Base-by-base conservation (phyloP, 2,888 invertebrate species). In the Leucozona laternaria region DNA sequence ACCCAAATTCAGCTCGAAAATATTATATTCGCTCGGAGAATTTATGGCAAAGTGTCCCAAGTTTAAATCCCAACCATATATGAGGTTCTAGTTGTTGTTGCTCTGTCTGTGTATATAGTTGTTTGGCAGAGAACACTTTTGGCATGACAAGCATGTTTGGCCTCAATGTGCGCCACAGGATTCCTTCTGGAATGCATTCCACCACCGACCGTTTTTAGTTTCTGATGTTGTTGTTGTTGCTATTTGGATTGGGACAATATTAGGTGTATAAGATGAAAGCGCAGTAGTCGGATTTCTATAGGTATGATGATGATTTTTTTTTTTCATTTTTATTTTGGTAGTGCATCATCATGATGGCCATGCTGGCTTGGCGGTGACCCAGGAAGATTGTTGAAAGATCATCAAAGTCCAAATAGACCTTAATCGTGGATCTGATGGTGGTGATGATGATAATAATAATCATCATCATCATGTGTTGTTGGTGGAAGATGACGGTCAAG, bases 31-130 rank as follows among this genome's bases (percentile, higher is more conserved):
- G 73, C 60, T 77, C 62, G 73, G 78, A 53, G 78, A 79, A 86
- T 86, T 86, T 86, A 86, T 86, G 78, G 75, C 82, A 81, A 86
- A 82, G 86, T 86, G 86, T 86, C 78, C 78, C 82, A 79, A 48
- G 45, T 64, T 13, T 20, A 34, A 53, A 50, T 68, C 34, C 34
- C 53, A 53, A 58, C 81, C 84, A 85, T 80, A 85, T 85, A 80
- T 77, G 84, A 60, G 10, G 1, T 57, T 17, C 17, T 17, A 22
- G 55, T 45, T 58, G 13, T 34, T 17, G 17, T 55, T 43, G 58
- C 40, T 37, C 2, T 31, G 1, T 28, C 6, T 4, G 5, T 15
- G 11, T 60, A 1, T 31, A 55, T 34, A 55, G 66, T 13, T 70
- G 13, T 22, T 53, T 22, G 48, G 28, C 28, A 34, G 34, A 15